Evolutionary conservation across 2,113 vertebrate genomes (phyloP).

Genomic region (Caretta caretta): DNA sequence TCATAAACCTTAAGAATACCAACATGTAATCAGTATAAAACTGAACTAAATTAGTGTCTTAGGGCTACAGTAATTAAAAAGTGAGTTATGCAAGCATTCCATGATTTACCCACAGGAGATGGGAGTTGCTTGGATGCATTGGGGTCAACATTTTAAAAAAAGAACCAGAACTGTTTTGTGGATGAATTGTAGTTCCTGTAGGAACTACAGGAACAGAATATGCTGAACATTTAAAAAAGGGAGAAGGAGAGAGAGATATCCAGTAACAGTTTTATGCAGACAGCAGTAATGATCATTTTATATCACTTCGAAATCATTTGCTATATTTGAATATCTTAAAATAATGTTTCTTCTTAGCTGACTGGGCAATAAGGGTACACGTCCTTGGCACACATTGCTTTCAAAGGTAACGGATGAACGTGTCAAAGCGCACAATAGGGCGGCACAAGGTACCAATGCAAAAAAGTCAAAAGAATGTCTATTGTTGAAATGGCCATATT

Average conservation of each 20-base stretch:
- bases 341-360: neutral
- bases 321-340: neutral
- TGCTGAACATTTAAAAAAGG: neutral
- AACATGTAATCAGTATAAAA: conserved; percentile 53
- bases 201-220: neutral
- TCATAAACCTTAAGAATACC: conserved; percentile 74
- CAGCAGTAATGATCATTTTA: neutral
- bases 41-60: conserved; percentile 61
- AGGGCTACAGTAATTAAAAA: conserved; percentile 52
- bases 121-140: neutral
- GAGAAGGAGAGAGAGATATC: neutral
- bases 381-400: neutral
- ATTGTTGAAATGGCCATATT: fast-evolving
- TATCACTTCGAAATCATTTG: neutral
- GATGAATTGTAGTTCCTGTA: neutral
- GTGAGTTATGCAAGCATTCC: conserved; percentile 28
- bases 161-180: fast-evolving
- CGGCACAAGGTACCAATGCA: neutral
- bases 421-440: neutral
- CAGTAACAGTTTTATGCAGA: neutral
- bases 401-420: neutral
- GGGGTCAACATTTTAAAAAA: neutral
- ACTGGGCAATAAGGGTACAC: neutral
- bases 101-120: neutral
- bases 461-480: neutral